Base-by-base conservation (phyloP, 2,113 vertebrate species). In the Urocynchramus pylzowi region DNA sequence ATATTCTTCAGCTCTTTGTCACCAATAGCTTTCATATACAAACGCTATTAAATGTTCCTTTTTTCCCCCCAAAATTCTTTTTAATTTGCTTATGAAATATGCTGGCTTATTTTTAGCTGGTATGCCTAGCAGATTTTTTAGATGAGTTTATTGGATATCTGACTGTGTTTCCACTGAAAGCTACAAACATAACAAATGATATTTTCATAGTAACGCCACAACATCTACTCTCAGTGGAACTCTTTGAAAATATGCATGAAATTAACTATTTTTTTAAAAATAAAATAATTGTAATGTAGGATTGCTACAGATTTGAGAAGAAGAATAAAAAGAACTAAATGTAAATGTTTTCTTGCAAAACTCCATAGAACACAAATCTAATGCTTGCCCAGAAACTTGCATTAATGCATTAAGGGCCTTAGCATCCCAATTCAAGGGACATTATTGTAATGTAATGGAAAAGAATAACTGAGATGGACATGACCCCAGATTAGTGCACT, bases 21-120 rank as follows among this genome's bases (percentile, higher is more conserved):
- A 37, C 22, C 8, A 54, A 35, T 44, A 64, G 8, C 6, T 70
- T 65, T 57, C 16, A 57, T 49, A 47, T 19, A 67, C 1, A 1
- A 67, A 75, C 69, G 17, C 24, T 35, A 39, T n/a, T 35, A 6
- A 24, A 71, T 56, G 21, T 47, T 8, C 6, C 16, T 2, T 27
- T 52, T 39, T 18, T 7, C 4, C 0, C 1, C 3, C 6, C 2
- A 12, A 45, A 71, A 65, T 31, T 22, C 3, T 24, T 65, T 83
- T 75, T 2, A 68, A 23, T 79, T 61, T 83, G 31, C 3, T 65
- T 42, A 27, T 42, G 26, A 52, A 79, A 56, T 47, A 23, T 15
- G 21, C n/a, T 79, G 37, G 37, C 23, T 27, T 89, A 61, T 47
- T 47, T 47, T 12, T 47, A 47, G 47, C 47, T 47, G 35, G 12